Evolutionary conservation across 2,113 vertebrate species (phyloP).

Genomic region (Rhombomys opimus): DNA sequence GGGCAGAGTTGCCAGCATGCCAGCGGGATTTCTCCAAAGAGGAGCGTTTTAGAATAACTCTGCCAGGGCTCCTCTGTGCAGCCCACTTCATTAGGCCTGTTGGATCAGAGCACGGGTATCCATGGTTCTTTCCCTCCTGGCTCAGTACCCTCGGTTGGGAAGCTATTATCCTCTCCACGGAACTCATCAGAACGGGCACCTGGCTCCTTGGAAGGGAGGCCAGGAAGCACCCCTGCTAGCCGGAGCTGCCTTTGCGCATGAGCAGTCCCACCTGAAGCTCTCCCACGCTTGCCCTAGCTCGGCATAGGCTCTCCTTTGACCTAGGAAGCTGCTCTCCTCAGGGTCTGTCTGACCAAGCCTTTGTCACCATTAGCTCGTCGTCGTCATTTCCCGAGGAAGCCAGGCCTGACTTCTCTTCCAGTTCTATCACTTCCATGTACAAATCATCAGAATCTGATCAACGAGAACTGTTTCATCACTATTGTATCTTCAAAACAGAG

Average conservation of each 20-base stretch:
- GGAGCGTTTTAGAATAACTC: constrained; percentile 2
- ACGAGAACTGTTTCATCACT: background rate
- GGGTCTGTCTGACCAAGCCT: background rate
- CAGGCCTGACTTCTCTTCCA: background rate
- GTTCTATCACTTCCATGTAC: background rate
- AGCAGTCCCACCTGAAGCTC: background rate
- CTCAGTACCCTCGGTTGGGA: background rate
- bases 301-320: background rate
- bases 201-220: constrained; percentile 49
- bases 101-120: background rate
- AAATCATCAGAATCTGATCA: background rate
- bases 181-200: constrained; percentile 53
- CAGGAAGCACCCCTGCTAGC: background rate
- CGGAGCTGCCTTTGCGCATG: background rate
- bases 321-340: background rate
- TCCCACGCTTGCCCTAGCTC: background rate
- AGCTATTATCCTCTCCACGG: background rate
- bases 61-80: background rate
- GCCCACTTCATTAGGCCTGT: constrained; percentile 48
- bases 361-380: background rate
- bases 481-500: background rate
- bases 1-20: background rate
- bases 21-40: constrained; percentile 26
- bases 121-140: constrained; percentile 35
- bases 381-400: background rate